Evolutionary conservation across 2,113 vertebrate species (phyloP).

Genomic region (Leiothrix lutea): DNA sequence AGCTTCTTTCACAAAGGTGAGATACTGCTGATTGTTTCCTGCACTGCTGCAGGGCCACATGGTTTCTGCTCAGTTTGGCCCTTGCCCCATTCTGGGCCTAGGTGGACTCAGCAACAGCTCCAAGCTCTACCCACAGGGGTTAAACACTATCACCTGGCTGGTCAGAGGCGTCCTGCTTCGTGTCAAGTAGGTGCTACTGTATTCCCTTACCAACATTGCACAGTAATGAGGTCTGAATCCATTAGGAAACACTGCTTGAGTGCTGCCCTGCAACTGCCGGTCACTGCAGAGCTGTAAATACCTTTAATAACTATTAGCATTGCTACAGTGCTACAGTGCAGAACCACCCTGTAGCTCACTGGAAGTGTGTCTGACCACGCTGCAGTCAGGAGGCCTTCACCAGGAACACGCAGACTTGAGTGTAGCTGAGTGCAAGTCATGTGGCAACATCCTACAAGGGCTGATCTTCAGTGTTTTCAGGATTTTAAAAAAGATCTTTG

Average conservation of each 20-base stretch:
- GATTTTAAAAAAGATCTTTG: background rate
- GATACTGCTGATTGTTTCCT: background rate
- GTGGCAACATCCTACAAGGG: background rate
- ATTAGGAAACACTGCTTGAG: background rate
- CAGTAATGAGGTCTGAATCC: background rate
- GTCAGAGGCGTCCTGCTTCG: background rate
- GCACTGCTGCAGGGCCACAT: fast-evolving
- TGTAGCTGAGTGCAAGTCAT: background rate
- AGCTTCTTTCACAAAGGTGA: background rate
- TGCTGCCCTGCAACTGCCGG: background rate
- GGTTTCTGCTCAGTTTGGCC: background rate
- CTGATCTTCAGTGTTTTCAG: background rate
- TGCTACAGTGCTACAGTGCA: background rate
- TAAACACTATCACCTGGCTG: background rate
- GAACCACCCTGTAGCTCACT: background rate
- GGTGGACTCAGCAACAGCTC: background rate
- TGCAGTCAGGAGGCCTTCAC: background rate
- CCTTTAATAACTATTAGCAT: background rate
- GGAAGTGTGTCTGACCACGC: background rate
- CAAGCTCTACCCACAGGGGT: background rate
- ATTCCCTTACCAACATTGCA: background rate
- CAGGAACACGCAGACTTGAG: background rate
- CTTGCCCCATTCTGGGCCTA: background rate
- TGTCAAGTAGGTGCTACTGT: background rate
- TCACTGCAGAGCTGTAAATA: background rate